phyloP scores from a whole-genome alignment of 2,888 invertebrate genomes.

The Tyria jacobaeae region DNA sequence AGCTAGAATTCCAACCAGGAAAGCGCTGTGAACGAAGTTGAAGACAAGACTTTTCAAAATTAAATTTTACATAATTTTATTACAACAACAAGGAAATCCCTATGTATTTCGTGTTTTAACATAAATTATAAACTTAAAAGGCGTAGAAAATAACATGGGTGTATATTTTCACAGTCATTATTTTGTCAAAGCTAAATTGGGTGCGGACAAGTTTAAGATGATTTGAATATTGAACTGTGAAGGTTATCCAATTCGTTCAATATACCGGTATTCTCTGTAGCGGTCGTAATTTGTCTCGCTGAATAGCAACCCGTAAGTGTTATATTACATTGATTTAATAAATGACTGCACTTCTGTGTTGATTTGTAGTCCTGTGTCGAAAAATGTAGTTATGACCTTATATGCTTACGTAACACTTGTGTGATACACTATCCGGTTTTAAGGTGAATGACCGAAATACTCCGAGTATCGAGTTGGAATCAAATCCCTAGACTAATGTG shows the following conservation, averaged over 20 bases:
- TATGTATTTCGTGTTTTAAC: not conserved
- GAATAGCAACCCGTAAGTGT: conserved; percentile 19
- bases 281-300: conserved; percentile 50
- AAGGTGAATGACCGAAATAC: too few relatives aligned
- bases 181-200: conserved; percentile 15
- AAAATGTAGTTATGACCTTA: too few relatives aligned
- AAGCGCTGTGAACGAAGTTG: too few relatives aligned
- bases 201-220: conserved; percentile 13
- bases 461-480: too few relatives aligned
- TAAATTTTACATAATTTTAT: not conserved
- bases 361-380: not conserved
- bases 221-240: conserved; percentile 21
- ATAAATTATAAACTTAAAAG: not conserved
- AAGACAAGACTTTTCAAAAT: not conserved
- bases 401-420: too few relatives aligned
- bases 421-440: too few relatives aligned
- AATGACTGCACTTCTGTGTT: not conserved
- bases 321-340: conserved; percentile 38
- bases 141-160: not conserved
- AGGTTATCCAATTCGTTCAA: conserved; percentile 20
- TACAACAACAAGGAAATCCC: not conserved
- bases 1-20: too few relatives aligned
- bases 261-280: conserved; percentile 45
- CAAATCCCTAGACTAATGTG: too few relatives aligned
- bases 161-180: conserved; percentile 3